Conservation (phyloP, 2,888 invertebrate species). For the Luffia ferchaultella region DNA sequence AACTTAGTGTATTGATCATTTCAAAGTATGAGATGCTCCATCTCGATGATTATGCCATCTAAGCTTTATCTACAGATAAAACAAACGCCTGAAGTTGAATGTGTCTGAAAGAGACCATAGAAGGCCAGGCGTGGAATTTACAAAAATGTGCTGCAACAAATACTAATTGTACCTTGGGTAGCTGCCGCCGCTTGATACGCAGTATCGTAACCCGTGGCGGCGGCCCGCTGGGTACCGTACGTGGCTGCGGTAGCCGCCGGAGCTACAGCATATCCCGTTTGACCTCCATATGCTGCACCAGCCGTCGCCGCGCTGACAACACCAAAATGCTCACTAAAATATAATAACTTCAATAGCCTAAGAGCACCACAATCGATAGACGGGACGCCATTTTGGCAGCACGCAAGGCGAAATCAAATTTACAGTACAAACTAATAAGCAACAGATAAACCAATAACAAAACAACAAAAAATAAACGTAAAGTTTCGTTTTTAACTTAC, state of each 20-base stretch:
- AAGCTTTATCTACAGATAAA: too few relatives aligned
- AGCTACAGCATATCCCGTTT: conserved; percentile 85
- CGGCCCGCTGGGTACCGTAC: conserved; percentile 83
- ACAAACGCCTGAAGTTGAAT: too few relatives aligned
- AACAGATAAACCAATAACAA: neutral
- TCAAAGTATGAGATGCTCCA: too few relatives aligned
- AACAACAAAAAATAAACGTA: conserved; percentile 11
- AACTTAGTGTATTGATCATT: too few relatives aligned
- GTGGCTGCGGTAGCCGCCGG: conserved; percentile 84
- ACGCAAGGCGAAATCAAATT: conserved; percentile 23
- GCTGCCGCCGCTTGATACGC: conserved; percentile 85
- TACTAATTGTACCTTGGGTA: conserved; percentile 74
- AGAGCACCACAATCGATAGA: conserved; percentile 28
- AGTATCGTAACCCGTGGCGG: conserved; percentile 82
- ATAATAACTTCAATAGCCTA: conserved; percentile 5
- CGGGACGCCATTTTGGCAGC: conserved; percentile 59
- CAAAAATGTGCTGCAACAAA: too few relatives aligned
- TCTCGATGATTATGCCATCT: too few relatives aligned
- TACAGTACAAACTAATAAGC: neutral
- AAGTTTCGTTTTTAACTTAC: conserved; percentile 57
- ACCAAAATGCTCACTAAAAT: conserved; percentile 17
- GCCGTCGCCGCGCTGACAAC: conserved; percentile 72
- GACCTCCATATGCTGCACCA: conserved; percentile 84
- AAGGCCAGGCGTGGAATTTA: too few relatives aligned
- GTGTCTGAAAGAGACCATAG: too few relatives aligned